A percentile compares a stretch with the other conserved stretches of the same genome.
These are phyloP conservation scores for Siderastrea radians DNA, from an alignment of 92 coral and sea anemone species.

Conservation along the genomic window DNA sequence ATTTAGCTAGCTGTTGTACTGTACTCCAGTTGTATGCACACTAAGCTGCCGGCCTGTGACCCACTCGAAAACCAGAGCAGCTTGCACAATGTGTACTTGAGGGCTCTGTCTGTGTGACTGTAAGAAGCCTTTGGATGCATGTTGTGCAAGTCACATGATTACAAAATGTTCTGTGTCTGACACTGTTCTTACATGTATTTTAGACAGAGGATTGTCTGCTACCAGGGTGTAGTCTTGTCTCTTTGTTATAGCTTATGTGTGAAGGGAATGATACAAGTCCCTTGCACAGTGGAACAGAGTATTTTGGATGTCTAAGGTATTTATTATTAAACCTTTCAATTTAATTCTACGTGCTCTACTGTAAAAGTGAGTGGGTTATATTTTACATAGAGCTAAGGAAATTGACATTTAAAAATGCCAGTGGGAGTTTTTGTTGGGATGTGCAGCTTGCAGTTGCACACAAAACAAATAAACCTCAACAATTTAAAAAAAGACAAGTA, in stretches of 20 bases:
- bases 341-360: no score
- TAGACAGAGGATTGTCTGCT: conserved; percentile 60
- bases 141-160: conserved; percentile 7
- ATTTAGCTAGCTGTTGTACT: no score
- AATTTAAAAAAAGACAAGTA: no score
- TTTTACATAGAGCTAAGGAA: no score
- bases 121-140: conserved; percentile 24
- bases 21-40: neutral
- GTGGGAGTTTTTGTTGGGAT: no score
- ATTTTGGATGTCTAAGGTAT: conserved; percentile 25
- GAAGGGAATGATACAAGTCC: conserved; percentile 25
- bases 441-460: no score
- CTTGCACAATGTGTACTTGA: conserved; percentile 17
- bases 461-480: no score
- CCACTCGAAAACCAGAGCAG: no score
- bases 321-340: neutral
- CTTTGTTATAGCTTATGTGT: conserved; percentile 50
- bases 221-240: conserved; percentile 72
- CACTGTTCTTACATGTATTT: conserved; percentile 72
- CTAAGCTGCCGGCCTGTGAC: neutral
- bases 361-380: no score
- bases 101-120: neutral
- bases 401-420: no score
- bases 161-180: conserved; percentile 40
- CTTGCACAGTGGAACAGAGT: conserved; percentile 6